Base-by-base conservation (phyloP, 2,113 vertebrate species). In the Calypte anna region DNA sequence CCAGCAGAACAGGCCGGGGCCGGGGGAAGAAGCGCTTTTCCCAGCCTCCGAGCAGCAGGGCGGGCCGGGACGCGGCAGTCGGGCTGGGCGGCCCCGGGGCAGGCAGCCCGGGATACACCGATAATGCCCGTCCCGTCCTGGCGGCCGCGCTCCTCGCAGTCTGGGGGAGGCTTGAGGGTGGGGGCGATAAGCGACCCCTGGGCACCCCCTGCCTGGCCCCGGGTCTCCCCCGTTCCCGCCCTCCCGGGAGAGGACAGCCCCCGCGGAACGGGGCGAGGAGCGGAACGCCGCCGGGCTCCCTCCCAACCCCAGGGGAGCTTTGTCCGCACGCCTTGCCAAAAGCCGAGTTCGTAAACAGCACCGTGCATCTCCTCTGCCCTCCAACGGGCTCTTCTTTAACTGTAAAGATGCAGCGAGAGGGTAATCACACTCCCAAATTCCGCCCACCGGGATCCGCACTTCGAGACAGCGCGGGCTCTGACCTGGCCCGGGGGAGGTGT, bases 361-460 rank as follows among this genome's bases (percentile, higher is more conserved):
- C 28, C 1, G 76, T 46, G 64, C 48, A 8, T 38, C 82, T 83
- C 36, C 91, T 94, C 86, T 61, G 94, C 94, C 91, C 95, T 96
- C 95, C 92, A 91, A 84, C 83, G 91, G 91, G 88, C 83, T 86
- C 64, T 67, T 46, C 43, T 40, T 43, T 59, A 63, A 74, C 51
- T 84, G 74, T 90, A n/a, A 46, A 25, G 3, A 36, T 14, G 3
- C 25, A 8, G 20, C 30, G 33, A 38, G 24, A 58, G 12, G 54
- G 51, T 1, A 46, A 14, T 4, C 44, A 12, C 38, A 9, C 33
- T 63, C 44, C 74, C 64, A 7, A 19, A 70, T 62, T 44, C 17
- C 75, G 9, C 44, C n/a, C 62, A 1, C 67, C 1, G 63, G 55
- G n/a, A 36, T 5, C 18, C 51, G 4, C 33, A 28, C 68, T 36